Percentiles rank a stretch among this genome's conserved stretches.
phyloP scores from a whole-genome alignment of 1,140 invertebrate species.

The Drosophila nebulosa region DNA sequence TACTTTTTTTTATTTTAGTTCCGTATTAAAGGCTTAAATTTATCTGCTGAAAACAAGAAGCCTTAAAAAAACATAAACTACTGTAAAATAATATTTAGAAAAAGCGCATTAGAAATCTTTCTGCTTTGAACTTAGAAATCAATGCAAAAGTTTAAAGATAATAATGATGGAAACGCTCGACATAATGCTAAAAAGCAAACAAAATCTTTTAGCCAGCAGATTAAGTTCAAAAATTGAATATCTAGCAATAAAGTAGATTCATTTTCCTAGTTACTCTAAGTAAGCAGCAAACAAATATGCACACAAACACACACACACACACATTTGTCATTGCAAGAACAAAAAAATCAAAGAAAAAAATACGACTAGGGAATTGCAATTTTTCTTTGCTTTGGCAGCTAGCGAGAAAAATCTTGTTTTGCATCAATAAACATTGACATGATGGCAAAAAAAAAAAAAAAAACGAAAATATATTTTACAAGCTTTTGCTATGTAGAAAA shows the following conservation, averaged over 20 bases:
- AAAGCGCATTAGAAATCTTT: no score
- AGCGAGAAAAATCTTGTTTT: constrained; percentile 65
- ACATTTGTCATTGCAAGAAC: not conserved
- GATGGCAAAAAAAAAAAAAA: constrained; percentile 10
- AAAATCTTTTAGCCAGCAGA: no score
- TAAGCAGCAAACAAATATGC: not conserved
- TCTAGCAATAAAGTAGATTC: no score
- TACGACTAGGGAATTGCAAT: constrained; percentile 36
- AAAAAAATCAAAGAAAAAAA: constrained; percentile 18
- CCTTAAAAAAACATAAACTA: no score
- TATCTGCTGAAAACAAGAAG: no score
- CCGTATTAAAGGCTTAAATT: not conserved
- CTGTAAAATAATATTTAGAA: no score
- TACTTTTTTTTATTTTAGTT: not conserved
- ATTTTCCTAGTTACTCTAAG: not conserved
- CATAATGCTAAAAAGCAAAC: no score
- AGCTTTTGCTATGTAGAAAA: no score
- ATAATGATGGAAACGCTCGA: no score
- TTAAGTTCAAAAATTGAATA: no score
- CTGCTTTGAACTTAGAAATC: no score
- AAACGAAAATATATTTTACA: not conserved
- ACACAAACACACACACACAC: not conserved
- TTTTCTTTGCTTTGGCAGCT: constrained; percentile 39
- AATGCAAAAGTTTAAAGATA: no score
- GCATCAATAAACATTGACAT: constrained; percentile 77